Evolutionary conservation across 2,888 invertebrate species (phyloP).

Genomic region (Artemia sp.): DNA sequence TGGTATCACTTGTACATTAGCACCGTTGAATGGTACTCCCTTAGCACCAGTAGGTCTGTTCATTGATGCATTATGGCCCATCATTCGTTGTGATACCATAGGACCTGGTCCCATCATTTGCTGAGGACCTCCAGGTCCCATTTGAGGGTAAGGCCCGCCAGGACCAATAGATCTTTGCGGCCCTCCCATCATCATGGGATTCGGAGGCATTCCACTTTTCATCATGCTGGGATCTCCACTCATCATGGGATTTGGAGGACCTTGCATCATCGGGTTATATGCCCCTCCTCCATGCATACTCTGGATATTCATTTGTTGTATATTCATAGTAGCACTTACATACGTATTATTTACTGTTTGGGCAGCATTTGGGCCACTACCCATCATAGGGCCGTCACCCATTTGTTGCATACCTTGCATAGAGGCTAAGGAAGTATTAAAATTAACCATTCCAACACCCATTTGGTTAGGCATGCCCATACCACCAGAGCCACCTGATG

Average conservation of each 20-base stretch:
- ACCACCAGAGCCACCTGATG: slow-evolving; percentile 25
- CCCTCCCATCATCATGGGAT: slow-evolving; percentile 23
- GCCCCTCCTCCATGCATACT: slow-evolving; percentile 25
- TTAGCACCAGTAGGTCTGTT: slow-evolving; percentile 29
- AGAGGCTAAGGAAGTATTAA: slow-evolving; percentile 31
- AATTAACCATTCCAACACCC: slow-evolving; percentile 33
- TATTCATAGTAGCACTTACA: slow-evolving; percentile 37
- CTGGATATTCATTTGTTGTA: slow-evolving; percentile 37
- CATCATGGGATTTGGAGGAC: slow-evolving; percentile 25
- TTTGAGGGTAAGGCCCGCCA: slow-evolving; percentile 24
- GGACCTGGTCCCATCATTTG: slow-evolving; percentile 42
- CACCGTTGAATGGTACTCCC: slow-evolving; percentile 47
- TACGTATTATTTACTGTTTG: slow-evolving; percentile 37
- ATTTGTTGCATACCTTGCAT: slow-evolving; percentile 28
- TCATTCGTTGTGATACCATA: slow-evolving; percentile 24
- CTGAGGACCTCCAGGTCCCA: slow-evolving; percentile 26
- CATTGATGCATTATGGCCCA: slow-evolving; percentile 23
- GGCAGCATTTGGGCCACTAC: slow-evolving; percentile 29
- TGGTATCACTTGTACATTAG: slow-evolving; percentile 75
- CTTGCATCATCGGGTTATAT: slow-evolving; percentile 28
- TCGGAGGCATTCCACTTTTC: slow-evolving; percentile 24
- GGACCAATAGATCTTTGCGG: slow-evolving; percentile 24
- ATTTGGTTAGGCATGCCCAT: slow-evolving; percentile 30
- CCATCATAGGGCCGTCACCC: slow-evolving; percentile 24
- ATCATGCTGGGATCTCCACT: slow-evolving; percentile 22